Conservation (phyloP, 2,113 vertebrate genomes). For the Apodemus sylvaticus region DNA sequence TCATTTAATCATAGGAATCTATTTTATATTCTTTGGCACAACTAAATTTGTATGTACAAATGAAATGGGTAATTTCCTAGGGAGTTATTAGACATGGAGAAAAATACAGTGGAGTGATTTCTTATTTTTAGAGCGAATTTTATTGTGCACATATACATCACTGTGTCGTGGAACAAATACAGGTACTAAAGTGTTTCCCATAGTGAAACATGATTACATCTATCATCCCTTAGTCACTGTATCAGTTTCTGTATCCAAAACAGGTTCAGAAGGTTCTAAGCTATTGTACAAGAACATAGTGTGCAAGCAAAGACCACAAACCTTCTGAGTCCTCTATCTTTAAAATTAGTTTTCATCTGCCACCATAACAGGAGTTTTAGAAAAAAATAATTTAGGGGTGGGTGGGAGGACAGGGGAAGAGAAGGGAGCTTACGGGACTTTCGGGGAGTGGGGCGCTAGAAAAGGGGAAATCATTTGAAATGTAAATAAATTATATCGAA, state of each 20-base stretch:
- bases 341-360: background rate
- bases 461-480: too few relatives aligned
- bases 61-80: conserved; percentile 19
- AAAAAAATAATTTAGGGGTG: background rate
- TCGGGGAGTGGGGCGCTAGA: too few relatives aligned
- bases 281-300: background rate
- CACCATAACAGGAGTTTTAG: background rate
- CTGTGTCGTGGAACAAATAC: background rate
- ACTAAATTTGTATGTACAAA: background rate
- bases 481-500: too few relatives aligned
- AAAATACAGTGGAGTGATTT: background rate
- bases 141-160: background rate
- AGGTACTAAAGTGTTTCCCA: background rate
- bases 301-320: background rate
- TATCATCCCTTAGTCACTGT: background rate
- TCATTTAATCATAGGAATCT: background rate
- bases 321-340: background rate
- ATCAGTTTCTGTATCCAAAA: background rate
- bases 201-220: background rate
- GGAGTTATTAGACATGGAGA: background rate
- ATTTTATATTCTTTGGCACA: background rate
- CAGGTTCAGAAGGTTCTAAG: background rate
- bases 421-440: too few relatives aligned
- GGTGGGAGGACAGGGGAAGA: too few relatives aligned
- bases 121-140: background rate